These are phyloP conservation scores for Phyllostomus discolor DNA, from an alignment of 2,113 vertebrate genomes.

Conservation along the genomic window DNA sequence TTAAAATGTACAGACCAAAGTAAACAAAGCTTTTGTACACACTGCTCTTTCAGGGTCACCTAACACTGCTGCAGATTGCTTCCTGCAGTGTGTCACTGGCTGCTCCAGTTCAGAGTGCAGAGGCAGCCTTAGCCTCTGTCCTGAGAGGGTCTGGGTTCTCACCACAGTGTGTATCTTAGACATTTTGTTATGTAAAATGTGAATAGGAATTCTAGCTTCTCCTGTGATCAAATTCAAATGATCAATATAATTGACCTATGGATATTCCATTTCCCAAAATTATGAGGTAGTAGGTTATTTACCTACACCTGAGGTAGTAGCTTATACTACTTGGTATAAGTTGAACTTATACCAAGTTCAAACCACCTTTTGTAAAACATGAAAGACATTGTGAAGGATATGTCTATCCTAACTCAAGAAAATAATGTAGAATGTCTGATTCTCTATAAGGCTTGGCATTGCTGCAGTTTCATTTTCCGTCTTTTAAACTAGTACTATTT, in stretches of 20 bases:
- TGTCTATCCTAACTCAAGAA: neutral
- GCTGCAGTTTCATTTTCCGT: neutral
- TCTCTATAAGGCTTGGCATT: neutral
- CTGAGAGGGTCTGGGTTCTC: neutral
- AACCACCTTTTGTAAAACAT: neutral
- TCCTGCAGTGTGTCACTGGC: too few species aligned
- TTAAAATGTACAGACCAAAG: neutral
- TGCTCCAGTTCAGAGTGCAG: rapidly evolving
- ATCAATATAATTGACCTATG: neutral
- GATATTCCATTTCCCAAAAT: neutral
- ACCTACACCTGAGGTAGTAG: too few species aligned
- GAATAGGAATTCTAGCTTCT: neutral
- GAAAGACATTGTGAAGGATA: neutral
- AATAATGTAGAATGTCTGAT: neutral
- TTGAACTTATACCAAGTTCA: neutral
- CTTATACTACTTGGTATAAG: too few species aligned
- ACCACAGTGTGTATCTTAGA: neutral
- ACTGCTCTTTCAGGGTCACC: neutral
- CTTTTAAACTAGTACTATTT: neutral
- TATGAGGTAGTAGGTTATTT: rapidly evolving
- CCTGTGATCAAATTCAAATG: neutral
- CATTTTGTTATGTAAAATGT: neutral
- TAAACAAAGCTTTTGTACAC: neutral
- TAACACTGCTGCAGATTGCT: too few species aligned
- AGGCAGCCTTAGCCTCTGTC: neutral